A percentile compares a stretch with the other conserved stretches of the same genome.
Evolutionary conservation across 1,140 invertebrate species (phyloP).

Genomic region (Phenacoccus solenopsis): DNA sequence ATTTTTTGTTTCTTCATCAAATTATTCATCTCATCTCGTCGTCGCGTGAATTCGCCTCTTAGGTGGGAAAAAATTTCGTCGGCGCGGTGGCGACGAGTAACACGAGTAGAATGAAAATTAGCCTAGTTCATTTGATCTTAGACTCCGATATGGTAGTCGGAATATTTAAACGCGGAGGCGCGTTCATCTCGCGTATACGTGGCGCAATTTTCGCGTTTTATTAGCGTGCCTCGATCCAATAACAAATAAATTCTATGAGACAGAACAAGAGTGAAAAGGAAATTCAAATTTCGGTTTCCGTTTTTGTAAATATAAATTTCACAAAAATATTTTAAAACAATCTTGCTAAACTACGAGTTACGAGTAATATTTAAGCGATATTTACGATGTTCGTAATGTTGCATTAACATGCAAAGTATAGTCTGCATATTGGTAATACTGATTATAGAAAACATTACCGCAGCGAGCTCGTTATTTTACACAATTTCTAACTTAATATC

Average conservation of each 20-base stretch:
- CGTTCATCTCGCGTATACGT: too few species aligned
- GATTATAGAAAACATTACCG: too few species aligned
- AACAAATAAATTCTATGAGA: not conserved
- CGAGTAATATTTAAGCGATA: conserved; percentile 3
- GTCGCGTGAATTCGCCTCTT: not conserved
- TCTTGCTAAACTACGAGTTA: not conserved
- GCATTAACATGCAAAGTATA: not conserved
- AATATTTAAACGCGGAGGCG: too few species aligned
- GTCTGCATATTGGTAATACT: not conserved
- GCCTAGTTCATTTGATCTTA: too few species aligned
- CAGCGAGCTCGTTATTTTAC: conserved; percentile 1
- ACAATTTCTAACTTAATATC: not conserved
- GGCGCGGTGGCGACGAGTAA: too few species aligned
- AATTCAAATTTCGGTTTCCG: conserved; percentile 1
- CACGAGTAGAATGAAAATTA: too few species aligned
- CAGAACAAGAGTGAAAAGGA: not conserved
- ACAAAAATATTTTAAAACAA: not conserved
- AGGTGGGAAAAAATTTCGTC: too few species aligned
- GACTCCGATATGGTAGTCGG: too few species aligned
- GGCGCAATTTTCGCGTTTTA: not conserved
- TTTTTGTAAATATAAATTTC: conserved; percentile 4
- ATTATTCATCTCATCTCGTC: not conserved
- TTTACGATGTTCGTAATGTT: not conserved
- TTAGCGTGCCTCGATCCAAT: not conserved
- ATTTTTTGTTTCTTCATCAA: not conserved